Conservation (phyloP, 2,888 invertebrate genomes). For the Tethea ocularis region DNA sequence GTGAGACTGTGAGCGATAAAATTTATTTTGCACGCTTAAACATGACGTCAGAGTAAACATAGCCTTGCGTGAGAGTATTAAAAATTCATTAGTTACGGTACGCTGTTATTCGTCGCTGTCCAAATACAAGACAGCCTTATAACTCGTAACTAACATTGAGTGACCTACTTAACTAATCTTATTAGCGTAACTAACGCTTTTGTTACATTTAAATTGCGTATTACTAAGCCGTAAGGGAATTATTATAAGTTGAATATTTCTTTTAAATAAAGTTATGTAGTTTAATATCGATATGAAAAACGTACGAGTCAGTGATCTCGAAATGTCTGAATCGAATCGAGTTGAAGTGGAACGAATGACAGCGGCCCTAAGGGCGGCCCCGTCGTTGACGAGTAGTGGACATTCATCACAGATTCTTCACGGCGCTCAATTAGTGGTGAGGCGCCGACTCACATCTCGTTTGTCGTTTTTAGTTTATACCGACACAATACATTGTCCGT, state of each 20-base stretch:
- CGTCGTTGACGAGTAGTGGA: constrained; percentile 47
- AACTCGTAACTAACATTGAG: constrained; percentile 1
- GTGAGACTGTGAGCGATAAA: constrained; percentile 32
- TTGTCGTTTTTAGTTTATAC: constrained; percentile 46
- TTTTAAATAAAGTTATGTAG: not conserved
- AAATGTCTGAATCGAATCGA: constrained; percentile 55
- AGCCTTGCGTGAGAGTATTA: constrained; percentile 47
- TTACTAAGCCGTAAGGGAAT: not conserved
- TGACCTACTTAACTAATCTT: constrained; percentile 3
- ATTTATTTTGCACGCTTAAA: constrained; percentile 38
- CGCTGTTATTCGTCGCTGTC: constrained; percentile 15
- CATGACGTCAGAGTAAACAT: constrained; percentile 51
- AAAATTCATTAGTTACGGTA: constrained; percentile 39
- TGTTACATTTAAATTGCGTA: not conserved
- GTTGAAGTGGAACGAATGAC: constrained; percentile 62
- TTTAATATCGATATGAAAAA: not conserved
- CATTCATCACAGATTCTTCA: constrained; percentile 74
- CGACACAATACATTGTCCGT: constrained; percentile 49
- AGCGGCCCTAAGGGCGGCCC: constrained; percentile 48
- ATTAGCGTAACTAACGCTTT: constrained; percentile 2
- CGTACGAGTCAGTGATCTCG: constrained; percentile 48
- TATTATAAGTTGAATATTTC: not conserved
- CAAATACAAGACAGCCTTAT: constrained; percentile 9
- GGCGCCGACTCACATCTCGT: constrained; percentile 55
- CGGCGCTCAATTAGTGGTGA: constrained; percentile 69